Percentiles rank a stretch among this genome's conserved stretches.
Evolutionary conservation across 2,113 vertebrate genomes (phyloP).

Genomic region (Oostethus manadensis): DNA sequence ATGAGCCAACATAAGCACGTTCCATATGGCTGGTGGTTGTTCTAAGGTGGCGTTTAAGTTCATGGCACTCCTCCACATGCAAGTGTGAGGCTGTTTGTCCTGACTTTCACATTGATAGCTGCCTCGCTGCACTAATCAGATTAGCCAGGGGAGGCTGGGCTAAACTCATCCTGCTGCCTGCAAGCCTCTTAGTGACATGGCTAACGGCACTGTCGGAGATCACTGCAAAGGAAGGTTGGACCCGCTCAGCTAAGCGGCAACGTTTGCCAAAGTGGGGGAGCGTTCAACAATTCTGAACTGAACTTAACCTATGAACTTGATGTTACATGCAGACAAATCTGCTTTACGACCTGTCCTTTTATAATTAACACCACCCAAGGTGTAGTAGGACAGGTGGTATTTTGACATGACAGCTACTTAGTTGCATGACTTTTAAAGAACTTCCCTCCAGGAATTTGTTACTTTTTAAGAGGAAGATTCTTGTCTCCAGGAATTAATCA

Average conservation of each 20-base stretch:
- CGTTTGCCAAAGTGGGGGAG: slow-evolving; percentile 1
- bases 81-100: slow-evolving; percentile 20
- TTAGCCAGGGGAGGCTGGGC: slow-evolving; percentile 68
- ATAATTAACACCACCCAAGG: too few relatives aligned
- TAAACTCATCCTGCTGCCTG: slow-evolving; percentile 62
- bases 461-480: slow-evolving; percentile 17
- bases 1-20: neutral
- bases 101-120: slow-evolving; percentile 41
- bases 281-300: slow-evolving; percentile 1
- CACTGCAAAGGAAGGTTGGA: slow-evolving; percentile 59
- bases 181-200: slow-evolving; percentile 68
- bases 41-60: neutral
- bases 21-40: neutral
- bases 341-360: neutral
- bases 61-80: neutral
- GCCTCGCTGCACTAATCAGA: slow-evolving; percentile 68
- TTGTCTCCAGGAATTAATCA: neutral
- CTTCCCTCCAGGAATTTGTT: slow-evolving; percentile 13
- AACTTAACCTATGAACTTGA: neutral
- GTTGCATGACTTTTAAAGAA: neutral
- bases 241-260: slow-evolving; percentile 15
- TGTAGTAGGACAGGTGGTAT: too few relatives aligned
- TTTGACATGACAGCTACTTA: neutral
- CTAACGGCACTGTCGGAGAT: slow-evolving; percentile 49
- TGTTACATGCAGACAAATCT: neutral